phyloP scores from a whole-genome alignment of 2,113 vertebrate genomes.

The Calyptomena viridis region DNA sequence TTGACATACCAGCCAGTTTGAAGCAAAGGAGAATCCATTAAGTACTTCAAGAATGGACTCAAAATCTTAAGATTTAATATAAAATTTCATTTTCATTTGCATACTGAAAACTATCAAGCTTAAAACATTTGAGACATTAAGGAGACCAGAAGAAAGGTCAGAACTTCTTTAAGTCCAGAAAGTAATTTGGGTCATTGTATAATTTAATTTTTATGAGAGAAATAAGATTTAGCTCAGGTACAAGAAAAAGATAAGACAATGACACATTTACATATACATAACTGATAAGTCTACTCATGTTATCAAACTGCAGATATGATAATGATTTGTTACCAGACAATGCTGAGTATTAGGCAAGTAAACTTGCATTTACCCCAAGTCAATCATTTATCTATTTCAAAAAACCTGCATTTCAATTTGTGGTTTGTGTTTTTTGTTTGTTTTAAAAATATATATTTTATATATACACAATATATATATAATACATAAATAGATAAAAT shows the following conservation, averaged over 20 bases:
- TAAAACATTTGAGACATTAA: background rate
- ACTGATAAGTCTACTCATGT: background rate
- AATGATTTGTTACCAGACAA: background rate
- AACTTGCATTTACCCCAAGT: background rate
- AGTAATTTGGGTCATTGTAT: background rate
- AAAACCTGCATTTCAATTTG: background rate
- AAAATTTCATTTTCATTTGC: background rate
- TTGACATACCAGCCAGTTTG: background rate
- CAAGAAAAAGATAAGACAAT: background rate
- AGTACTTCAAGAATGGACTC: background rate
- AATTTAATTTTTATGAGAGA: background rate
- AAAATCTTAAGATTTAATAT: background rate
- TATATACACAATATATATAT: no score
- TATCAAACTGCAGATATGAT: background rate
- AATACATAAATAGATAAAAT: no score
- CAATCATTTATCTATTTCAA: background rate
- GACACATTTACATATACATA: background rate
- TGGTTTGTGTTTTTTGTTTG: accelerated
- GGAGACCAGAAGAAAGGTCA: background rate
- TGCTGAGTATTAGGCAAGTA: background rate
- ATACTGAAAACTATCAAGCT: background rate
- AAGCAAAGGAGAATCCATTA: background rate
- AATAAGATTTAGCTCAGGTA: background rate
- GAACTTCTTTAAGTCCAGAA: background rate
- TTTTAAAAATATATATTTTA: background rate